phyloP scores from a whole-genome alignment of 2,113 vertebrate species.

The Hystrix cristata region DNA sequence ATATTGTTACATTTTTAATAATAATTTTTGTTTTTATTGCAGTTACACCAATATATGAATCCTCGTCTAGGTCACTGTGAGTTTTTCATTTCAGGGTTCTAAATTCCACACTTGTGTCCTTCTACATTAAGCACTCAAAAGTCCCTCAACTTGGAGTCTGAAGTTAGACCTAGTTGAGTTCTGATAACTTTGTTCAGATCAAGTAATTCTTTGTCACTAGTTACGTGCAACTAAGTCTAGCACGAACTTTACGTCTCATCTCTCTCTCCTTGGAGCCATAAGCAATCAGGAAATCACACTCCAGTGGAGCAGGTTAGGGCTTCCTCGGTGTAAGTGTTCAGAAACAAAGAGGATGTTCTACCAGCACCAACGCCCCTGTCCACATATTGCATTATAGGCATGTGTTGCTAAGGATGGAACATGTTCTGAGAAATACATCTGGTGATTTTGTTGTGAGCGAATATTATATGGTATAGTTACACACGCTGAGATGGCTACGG shows the following conservation, averaged over 20 bases:
- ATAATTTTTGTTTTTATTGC: background rate
- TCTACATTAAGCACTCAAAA: background rate
- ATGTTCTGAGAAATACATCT: background rate
- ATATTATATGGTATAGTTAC: background rate
- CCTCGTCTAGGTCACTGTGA: background rate
- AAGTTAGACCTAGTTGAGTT: constrained; percentile 1
- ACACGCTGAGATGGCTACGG: background rate
- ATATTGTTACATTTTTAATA: background rate
- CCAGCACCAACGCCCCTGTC: background rate
- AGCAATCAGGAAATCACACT: background rate
- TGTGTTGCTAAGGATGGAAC: background rate
- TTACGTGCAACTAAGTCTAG: background rate
- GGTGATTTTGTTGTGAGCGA: background rate
- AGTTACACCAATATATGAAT: background rate
- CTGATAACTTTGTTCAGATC: background rate
- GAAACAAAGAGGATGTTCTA: background rate
- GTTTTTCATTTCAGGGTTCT: background rate
- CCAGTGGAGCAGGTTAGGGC: background rate
- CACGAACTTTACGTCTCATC: background rate
- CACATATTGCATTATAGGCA: background rate
- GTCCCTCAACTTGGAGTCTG: background rate
- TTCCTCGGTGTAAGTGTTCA: background rate
- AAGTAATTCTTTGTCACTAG: background rate
- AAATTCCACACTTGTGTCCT: background rate
- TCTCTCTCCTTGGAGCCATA: background rate